Evolutionary conservation across 2,888 invertebrate species (phyloP).

Genomic region (Ctenicera cuprea): DNA sequence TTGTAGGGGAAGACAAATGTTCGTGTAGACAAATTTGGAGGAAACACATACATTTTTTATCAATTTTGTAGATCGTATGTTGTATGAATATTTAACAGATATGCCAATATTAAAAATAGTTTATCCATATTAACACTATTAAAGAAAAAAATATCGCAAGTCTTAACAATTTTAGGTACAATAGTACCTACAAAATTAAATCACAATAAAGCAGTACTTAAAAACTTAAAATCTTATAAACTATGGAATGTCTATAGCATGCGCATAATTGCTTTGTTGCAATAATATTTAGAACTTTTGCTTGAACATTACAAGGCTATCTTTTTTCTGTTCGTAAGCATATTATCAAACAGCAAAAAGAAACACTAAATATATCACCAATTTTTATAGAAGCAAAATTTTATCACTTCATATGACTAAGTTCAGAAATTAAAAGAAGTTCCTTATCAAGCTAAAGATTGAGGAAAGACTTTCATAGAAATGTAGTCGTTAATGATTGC

Average conservation of each 20-base stretch:
- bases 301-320: background rate
- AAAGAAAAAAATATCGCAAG: constrained; percentile 10
- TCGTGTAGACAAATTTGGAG: background rate
- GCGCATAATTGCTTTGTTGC: constrained; percentile 16
- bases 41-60: too few species aligned
- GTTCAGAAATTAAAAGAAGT: background rate
- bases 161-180: constrained; percentile 33
- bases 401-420: constrained; percentile 30
- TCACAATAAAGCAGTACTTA: constrained; percentile 54
- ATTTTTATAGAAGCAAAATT: constrained; percentile 23
- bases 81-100: background rate
- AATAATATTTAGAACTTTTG: background rate
- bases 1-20: constrained; percentile 40
- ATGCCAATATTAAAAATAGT: background rate
- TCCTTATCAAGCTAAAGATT: constrained; percentile 74
- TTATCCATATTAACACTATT: background rate
- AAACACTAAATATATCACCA: background rate
- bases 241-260: constrained; percentile 50
- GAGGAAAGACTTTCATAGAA: constrained; percentile 88
- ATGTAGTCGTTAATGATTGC: constrained; percentile 88
- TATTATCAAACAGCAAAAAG: background rate
- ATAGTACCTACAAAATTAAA: constrained; percentile 46
- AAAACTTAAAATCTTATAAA: constrained; percentile 42
- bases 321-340: too few species aligned
- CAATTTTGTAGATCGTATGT: background rate